Percentiles rank a stretch among this genome's conserved stretches.
phyloP scores from a whole-genome alignment of 2,113 vertebrate genomes.

The Paramisgurnus dabryanus region DNA sequence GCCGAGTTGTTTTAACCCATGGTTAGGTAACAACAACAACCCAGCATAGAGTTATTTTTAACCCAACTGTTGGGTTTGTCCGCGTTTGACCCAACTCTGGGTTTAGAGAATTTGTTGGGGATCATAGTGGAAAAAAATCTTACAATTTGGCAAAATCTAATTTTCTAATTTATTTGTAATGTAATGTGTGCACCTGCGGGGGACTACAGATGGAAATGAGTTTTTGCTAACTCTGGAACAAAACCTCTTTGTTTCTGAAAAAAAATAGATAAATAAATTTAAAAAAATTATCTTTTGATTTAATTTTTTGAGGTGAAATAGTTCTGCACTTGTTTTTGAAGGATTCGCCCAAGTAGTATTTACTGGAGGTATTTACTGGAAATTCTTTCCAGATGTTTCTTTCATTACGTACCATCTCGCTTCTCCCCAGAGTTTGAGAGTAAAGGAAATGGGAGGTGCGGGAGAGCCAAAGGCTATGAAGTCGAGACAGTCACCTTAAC shows the following conservation, averaged over 20 bases:
- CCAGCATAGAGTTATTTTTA: too few relatives aligned
- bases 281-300: not conserved
- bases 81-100: too few relatives aligned
- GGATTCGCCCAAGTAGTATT: not conserved
- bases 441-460: constrained; percentile 10
- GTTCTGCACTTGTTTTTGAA: not conserved
- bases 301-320: not conserved
- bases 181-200: too few relatives aligned
- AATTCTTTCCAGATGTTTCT: constrained; percentile 66
- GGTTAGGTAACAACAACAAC: too few relatives aligned
- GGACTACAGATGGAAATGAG: too few relatives aligned
- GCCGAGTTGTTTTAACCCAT: too few relatives aligned
- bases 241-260: too few relatives aligned
- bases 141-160: not conserved
- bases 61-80: too few relatives aligned
- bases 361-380: constrained; percentile 42
- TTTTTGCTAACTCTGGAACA: too few relatives aligned
- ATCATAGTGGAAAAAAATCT: not conserved
- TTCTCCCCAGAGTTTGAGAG: constrained; percentile 9
- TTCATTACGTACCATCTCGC: not conserved
- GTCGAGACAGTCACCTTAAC: not conserved
- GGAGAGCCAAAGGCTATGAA: constrained; percentile 5
- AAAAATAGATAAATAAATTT: too few relatives aligned
- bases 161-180: not conserved
- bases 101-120: too few relatives aligned